Evolutionary conservation across 2,113 vertebrate species (phyloP).

Genomic region (Trematomus loennbergii): DNA sequence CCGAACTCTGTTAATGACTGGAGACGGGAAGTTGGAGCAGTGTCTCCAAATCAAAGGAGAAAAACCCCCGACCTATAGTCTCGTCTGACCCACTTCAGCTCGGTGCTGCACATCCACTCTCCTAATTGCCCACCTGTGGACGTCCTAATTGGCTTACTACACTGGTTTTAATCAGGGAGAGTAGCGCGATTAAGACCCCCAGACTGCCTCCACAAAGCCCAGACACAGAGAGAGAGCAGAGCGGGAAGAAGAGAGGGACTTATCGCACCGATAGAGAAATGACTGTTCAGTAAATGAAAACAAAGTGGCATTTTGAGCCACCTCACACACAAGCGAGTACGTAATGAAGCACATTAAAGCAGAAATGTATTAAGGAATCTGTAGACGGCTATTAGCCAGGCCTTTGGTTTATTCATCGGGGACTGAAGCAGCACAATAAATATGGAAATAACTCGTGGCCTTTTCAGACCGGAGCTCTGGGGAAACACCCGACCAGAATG

Average conservation of each 20-base stretch:
- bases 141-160: slow-evolving; percentile 70
- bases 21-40: slow-evolving; percentile 29
- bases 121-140: slow-evolving; percentile 74
- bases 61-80: slow-evolving; percentile 54
- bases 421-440: slow-evolving; percentile 71
- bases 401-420: slow-evolving; percentile 78
- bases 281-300: slow-evolving; percentile 73
- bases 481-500: slow-evolving; percentile 47
- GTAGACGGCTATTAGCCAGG: slow-evolving; percentile 70
- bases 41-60: slow-evolving; percentile 56
- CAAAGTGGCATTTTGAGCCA: slow-evolving; percentile 68
- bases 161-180: slow-evolving; percentile 65
- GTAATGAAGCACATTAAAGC: slow-evolving; percentile 74
- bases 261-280: slow-evolving; percentile 28
- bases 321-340: slow-evolving; percentile 53
- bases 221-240: slow-evolving; percentile 2
- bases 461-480: slow-evolving; percentile 68
- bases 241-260: slow-evolving; percentile 5
- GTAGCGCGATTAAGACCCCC: slow-evolving; percentile 52
- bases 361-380: slow-evolving; percentile 73
- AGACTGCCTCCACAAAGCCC: slow-evolving; percentile 20
- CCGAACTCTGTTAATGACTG: slow-evolving; percentile 37
- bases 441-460: slow-evolving; percentile 78
- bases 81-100: slow-evolving; percentile 57
- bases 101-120: slow-evolving; percentile 36